Percentiles rank a stretch among this genome's conserved stretches.
Conservation (phyloP, 2,888 invertebrate species). For the Xestia rhomboidea region DNA sequence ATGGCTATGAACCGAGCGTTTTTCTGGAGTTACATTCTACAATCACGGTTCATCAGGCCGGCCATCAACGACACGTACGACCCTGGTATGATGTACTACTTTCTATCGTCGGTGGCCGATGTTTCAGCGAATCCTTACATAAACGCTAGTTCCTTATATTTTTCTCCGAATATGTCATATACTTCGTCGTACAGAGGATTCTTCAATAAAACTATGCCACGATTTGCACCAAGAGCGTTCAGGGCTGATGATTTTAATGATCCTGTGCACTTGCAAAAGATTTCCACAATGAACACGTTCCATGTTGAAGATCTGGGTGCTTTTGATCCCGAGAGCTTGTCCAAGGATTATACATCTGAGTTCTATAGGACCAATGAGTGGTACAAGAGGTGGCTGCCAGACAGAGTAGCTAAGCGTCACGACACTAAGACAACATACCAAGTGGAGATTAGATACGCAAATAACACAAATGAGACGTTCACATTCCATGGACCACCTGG, state of each 20-base stretch:
- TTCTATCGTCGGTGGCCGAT: slow-evolving; percentile 98
- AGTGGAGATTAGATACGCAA: slow-evolving; percentile 97
- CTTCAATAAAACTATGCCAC: slow-evolving; percentile 98
- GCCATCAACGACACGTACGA: slow-evolving; percentile 98
- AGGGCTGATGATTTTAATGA: slow-evolving; percentile 98
- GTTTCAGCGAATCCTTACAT: slow-evolving; percentile 97
- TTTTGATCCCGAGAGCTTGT: slow-evolving; percentile 94
- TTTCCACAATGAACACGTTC: slow-evolving; percentile 98
- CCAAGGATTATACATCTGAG: slow-evolving; percentile 97
- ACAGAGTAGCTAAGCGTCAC: slow-evolving; percentile 94
- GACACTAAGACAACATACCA: slow-evolving; percentile 98
- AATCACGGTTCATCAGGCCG: slow-evolving; percentile 96
- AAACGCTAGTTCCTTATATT: slow-evolving; percentile 98
- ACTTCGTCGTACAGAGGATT: slow-evolving; percentile 98
- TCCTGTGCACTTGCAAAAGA: slow-evolving; percentile 97
- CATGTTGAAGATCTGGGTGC: slow-evolving; percentile 96
- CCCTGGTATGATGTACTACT: slow-evolving; percentile 99
- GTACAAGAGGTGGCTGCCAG: slow-evolving; percentile 98
- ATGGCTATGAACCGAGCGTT: slow-evolving; percentile 99
- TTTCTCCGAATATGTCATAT: slow-evolving; percentile 98
- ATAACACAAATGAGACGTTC: slow-evolving; percentile 98
- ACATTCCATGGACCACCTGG: slow-evolving; percentile 98
- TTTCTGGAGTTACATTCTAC: slow-evolving; percentile 98
- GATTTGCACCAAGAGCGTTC: slow-evolving; percentile 98
- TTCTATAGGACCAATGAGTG: slow-evolving; percentile 98